phyloP scores from a whole-genome alignment of 1,140 invertebrate genomes.

The Tetramorium alpestre region DNA sequence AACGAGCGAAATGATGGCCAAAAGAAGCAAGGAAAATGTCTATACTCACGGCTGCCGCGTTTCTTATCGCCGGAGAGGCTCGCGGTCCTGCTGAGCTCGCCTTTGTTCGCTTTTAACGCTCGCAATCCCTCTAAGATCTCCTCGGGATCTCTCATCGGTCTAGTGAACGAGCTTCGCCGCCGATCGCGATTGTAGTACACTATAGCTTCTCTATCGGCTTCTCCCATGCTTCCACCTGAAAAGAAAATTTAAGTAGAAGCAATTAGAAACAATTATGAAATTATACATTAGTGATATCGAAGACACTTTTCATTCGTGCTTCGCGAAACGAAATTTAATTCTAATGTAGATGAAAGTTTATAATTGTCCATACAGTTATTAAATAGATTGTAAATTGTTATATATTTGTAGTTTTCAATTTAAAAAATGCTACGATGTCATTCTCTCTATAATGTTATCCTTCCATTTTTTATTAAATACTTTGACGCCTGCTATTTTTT shows the following conservation, averaged over 20 bases:
- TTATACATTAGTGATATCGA: neutral
- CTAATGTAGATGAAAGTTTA: neutral
- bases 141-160: slow-evolving; percentile 90
- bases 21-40: slow-evolving; percentile 44
- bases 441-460: neutral
- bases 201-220: slow-evolving; percentile 86
- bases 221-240: slow-evolving; percentile 83
- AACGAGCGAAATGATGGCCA: slow-evolving; percentile 67
- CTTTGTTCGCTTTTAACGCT: slow-evolving; percentile 91
- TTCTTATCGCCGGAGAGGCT: slow-evolving; percentile 88
- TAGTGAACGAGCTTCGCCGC: slow-evolving; percentile 91
- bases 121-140: slow-evolving; percentile 89
- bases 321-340: neutral
- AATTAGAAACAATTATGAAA: neutral
- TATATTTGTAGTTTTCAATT: neutral
- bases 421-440: neutral
- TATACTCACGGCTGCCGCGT: slow-evolving; percentile 88
- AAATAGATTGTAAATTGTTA: neutral
- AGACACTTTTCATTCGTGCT: neutral
- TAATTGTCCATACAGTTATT: neutral
- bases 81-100: slow-evolving; percentile 92
- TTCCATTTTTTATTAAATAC: neutral
- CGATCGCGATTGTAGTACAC: slow-evolving; percentile 88
- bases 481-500: slow-evolving; percentile 16
- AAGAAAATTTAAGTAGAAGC: neutral